Percentiles rank a stretch among this genome's conserved stretches.
phyloP scores from a whole-genome alignment of 2,797 vertebrate genomes.

The Toxotes lorentzi region DNA sequence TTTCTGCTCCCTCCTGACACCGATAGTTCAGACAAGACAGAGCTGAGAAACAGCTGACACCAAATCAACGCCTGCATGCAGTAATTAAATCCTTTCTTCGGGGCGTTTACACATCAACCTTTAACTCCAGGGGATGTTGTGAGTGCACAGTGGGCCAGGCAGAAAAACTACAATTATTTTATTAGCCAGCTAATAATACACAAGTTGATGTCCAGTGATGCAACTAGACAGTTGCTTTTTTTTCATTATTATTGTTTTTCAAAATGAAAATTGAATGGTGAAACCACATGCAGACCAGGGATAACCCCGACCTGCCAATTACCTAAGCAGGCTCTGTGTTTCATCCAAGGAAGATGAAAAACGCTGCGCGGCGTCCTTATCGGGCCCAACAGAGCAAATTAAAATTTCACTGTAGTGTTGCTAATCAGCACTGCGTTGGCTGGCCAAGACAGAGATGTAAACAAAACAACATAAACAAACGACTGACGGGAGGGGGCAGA shows the following conservation, averaged over 20 bases:
- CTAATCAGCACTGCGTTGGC: slow-evolving; percentile 80
- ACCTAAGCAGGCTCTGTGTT: slow-evolving; percentile 76
- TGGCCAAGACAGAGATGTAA: slow-evolving; percentile 80
- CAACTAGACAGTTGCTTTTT: slow-evolving; percentile 60
- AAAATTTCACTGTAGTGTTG: slow-evolving; percentile 83
- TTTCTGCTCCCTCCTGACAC: slow-evolving; percentile 58
- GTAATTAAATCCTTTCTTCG: slow-evolving; percentile 79
- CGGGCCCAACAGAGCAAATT: slow-evolving; percentile 86
- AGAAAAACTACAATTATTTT: slow-evolving; percentile 65
- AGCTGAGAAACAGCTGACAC: slow-evolving; percentile 76
- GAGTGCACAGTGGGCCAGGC: slow-evolving; percentile 51
- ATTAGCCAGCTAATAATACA: slow-evolving; percentile 73
- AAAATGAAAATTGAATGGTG: slow-evolving; percentile 80
- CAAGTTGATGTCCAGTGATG: slow-evolving; percentile 47
- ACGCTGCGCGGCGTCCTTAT: slow-evolving; percentile 76
- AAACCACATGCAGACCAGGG: slow-evolving; percentile 77
- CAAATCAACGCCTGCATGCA: slow-evolving; percentile 65
- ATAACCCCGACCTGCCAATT: slow-evolving; percentile 84
- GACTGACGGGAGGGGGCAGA: slow-evolving; percentile 34
- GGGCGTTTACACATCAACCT: slow-evolving; percentile 84
- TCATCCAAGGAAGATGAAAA: slow-evolving; percentile 84
- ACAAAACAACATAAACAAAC: slow-evolving; percentile 80
- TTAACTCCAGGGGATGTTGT: slow-evolving; percentile 67
- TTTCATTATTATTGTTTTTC: slow-evolving; percentile 46
- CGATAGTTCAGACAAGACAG: slow-evolving; percentile 49